Evolutionary conservation across 2,797 vertebrate genomes (phyloP).

Genomic region (Sparus aurata): DNA sequence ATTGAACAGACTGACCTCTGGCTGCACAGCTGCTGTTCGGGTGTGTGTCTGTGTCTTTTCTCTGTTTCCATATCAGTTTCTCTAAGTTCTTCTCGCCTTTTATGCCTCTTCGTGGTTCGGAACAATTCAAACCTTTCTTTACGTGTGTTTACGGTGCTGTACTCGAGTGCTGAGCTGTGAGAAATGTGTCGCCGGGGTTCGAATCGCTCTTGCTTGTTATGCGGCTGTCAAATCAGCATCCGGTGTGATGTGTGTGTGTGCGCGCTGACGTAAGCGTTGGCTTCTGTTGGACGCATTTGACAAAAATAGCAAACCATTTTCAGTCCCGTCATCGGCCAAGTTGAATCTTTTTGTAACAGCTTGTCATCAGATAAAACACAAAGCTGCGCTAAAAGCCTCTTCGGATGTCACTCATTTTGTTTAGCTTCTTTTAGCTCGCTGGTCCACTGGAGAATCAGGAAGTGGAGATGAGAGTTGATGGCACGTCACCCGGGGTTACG

Average conservation of each 20-base stretch:
- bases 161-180: fast-evolving
- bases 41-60: conserved; percentile 30
- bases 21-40: conserved; percentile 41
- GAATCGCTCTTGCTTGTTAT: background rate
- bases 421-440: background rate
- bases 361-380: conserved; percentile 34
- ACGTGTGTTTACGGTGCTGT: background rate
- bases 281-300: conserved; percentile 13
- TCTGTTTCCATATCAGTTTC: conserved; percentile 20
- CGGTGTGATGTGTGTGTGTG: conserved; percentile 5
- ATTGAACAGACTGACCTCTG: conserved; percentile 68
- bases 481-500: background rate
- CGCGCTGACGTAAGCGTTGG: conserved; percentile 8
- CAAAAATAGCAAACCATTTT: conserved; percentile 55
- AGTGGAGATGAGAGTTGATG: background rate
- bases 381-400: conserved; percentile 16
- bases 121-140: background rate
- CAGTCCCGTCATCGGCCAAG: conserved; percentile 5
- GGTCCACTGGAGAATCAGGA: background rate
- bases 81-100: conserved; percentile 2
- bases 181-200: background rate
- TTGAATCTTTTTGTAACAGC: conserved; percentile 21
- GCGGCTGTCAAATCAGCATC: background rate
- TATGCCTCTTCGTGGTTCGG: background rate
- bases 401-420: conserved; percentile 14